phyloP scores from a whole-genome alignment of 1,140 invertebrate species.

The Argopecten irradians region DNA sequence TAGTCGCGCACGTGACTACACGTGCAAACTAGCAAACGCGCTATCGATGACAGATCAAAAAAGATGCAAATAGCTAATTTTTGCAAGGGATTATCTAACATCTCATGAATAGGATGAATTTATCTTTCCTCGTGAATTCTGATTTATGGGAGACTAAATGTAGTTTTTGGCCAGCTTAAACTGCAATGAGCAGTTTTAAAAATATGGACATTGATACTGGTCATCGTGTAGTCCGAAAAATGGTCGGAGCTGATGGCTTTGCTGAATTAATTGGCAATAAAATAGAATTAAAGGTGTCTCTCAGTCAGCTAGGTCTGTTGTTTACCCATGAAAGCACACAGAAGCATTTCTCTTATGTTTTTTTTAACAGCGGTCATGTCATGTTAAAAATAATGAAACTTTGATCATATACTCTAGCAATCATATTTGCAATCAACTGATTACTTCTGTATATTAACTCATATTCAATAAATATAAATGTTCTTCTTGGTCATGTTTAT shows the following conservation, averaged over 20 bases:
- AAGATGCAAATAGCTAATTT: constrained; percentile 18
- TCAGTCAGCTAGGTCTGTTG: background rate
- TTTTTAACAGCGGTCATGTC: background rate
- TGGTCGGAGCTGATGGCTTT: background rate
- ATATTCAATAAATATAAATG: no score
- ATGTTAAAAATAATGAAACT: no score
- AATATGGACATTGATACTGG: background rate
- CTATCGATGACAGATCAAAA: constrained; percentile 17
- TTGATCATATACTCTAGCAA: no score
- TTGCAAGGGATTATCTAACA: constrained; percentile 21
- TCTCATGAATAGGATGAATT: constrained; percentile 1
- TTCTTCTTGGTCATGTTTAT: no score
- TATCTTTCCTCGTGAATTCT: background rate
- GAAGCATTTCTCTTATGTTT: no score
- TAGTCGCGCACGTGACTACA: background rate
- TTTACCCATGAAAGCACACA: background rate
- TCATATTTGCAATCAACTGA: no score
- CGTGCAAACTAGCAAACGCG: constrained; percentile 20
- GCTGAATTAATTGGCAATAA: constrained; percentile 4
- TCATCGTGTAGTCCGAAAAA: background rate
- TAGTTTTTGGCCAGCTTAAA: background rate
- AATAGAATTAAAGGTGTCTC: background rate
- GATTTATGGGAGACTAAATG: background rate
- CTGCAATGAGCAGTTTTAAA: background rate
- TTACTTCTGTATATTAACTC: no score